Evolutionary conservation across 2,113 vertebrate genomes (phyloP).

Genomic region (Odobenus rosmarus): DNA sequence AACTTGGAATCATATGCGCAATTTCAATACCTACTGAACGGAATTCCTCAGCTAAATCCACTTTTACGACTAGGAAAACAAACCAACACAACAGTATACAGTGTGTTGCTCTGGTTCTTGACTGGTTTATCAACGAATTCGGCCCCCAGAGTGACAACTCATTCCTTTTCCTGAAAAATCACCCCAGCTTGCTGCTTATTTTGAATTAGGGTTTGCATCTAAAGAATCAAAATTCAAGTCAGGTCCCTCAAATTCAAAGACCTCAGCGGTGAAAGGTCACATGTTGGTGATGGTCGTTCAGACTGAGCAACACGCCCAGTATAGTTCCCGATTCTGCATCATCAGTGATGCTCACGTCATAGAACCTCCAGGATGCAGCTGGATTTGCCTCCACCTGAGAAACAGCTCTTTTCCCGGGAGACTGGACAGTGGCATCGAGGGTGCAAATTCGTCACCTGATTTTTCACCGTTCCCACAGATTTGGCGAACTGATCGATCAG

Average conservation of each 20-base stretch:
- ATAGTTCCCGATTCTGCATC: neutral
- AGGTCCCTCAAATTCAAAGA: neutral
- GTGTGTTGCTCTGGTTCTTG: neutral
- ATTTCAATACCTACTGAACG: neutral
- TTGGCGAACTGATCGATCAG: neutral
- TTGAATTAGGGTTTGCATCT: conserved; percentile 2
- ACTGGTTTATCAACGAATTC: neutral
- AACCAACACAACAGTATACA: too few species aligned
- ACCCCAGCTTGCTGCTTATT: neutral
- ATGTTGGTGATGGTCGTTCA: neutral
- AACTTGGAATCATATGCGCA: neutral
- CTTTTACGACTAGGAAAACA: neutral
- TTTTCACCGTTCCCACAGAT: neutral
- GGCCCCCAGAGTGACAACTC: neutral
- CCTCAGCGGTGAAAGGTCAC: neutral
- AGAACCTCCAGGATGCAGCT: neutral
- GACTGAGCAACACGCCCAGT: neutral
- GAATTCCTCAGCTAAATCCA: neutral
- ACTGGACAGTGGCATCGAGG: neutral
- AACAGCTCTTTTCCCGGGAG: neutral
- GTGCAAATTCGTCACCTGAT: neutral
- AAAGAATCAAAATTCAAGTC: conserved; percentile 31
- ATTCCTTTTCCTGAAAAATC: neutral
- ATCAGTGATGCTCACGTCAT: neutral
- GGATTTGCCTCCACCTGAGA: neutral